These are phyloP conservation scores for Epistrophe grossulariae DNA, from an alignment of 2,888 invertebrate species.

Conservation along the genomic window DNA sequence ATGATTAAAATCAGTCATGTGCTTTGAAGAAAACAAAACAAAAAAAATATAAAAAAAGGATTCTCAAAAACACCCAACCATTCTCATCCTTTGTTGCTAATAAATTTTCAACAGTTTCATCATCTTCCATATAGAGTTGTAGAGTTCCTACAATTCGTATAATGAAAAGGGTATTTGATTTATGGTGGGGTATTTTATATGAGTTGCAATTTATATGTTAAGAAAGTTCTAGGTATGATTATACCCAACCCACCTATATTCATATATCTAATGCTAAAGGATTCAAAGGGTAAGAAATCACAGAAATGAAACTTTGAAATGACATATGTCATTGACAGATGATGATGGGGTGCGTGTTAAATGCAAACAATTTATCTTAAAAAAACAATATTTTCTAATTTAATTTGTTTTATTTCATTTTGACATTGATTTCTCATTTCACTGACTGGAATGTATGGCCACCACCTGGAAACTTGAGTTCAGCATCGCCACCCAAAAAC, in stretches of 20 bases:
- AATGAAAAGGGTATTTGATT: too few species aligned
- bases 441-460: background rate
- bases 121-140: too few species aligned
- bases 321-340: conserved; percentile 17
- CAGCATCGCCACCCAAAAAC: too few species aligned
- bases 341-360: background rate
- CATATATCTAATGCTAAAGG: background rate
- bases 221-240: background rate
- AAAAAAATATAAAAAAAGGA: background rate
- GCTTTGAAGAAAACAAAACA: background rate
- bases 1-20: background rate
- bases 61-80: background rate
- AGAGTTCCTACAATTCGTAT: too few species aligned
- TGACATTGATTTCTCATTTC: background rate
- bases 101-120: conserved; percentile 20
- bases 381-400: background rate
- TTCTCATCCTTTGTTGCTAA: background rate
- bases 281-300: conserved; percentile 23
- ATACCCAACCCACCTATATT: background rate
- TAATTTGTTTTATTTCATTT: background rate
- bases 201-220: conserved; percentile 26
- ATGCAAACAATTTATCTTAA: conserved; percentile 31
- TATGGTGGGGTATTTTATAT: conserved; percentile 23
- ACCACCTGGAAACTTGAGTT: too few species aligned
- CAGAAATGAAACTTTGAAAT: conserved; percentile 1